Percentiles rank a stretch among this genome's conserved stretches.
Evolutionary conservation across 2,888 invertebrate genomes (phyloP).

Genomic region (Scaptomyza polygonia): DNA sequence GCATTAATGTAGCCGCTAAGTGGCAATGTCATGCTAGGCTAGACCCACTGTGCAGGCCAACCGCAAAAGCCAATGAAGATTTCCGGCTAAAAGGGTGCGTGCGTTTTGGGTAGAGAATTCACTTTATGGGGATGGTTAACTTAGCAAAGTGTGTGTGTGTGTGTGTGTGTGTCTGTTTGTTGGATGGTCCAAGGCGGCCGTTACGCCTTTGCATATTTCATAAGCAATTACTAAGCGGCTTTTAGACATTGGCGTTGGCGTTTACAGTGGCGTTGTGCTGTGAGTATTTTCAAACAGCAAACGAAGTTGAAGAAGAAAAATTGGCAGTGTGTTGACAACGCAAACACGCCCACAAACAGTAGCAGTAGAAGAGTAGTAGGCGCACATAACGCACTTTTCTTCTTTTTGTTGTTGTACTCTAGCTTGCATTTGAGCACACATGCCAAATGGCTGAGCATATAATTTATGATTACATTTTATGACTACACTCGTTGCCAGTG

Average conservation of each 20-base stretch:
- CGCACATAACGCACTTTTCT: slow-evolving; percentile 29
- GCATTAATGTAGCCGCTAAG: slow-evolving; percentile 80
- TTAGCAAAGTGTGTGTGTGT: not conserved
- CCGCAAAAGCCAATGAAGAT: slow-evolving; percentile 67
- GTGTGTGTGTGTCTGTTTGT: slow-evolving; percentile 8
- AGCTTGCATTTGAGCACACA: slow-evolving; percentile 43
- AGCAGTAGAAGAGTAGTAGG: too few relatives aligned
- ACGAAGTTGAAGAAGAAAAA: slow-evolving; percentile 36
- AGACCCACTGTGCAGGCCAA: slow-evolving; percentile 53
- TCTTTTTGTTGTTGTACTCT: too few relatives aligned
- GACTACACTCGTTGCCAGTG: slow-evolving; percentile 40
- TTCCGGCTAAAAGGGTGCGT: slow-evolving; percentile 72
- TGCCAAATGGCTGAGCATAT: slow-evolving; percentile 62
- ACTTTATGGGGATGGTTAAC: not conserved
- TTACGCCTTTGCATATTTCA: slow-evolving; percentile 80
- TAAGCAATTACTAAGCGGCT: slow-evolving; percentile 82
- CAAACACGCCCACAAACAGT: slow-evolving; percentile 36
- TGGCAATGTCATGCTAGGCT: slow-evolving; percentile 78
- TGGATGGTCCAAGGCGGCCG: slow-evolving; percentile 48
- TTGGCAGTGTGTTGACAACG: slow-evolving; percentile 60
- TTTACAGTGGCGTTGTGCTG: slow-evolving; percentile 38
- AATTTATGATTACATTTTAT: slow-evolving; percentile 77
- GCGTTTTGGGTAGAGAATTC: slow-evolving; percentile 19
- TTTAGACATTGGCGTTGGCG: slow-evolving; percentile 55
- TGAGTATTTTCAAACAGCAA: slow-evolving; percentile 44